Percentiles rank a stretch among this genome's conserved stretches.
These are phyloP conservation scores for Drosophila recens DNA, from an alignment of 2,888 invertebrate species.

Conservation along the genomic window DNA sequence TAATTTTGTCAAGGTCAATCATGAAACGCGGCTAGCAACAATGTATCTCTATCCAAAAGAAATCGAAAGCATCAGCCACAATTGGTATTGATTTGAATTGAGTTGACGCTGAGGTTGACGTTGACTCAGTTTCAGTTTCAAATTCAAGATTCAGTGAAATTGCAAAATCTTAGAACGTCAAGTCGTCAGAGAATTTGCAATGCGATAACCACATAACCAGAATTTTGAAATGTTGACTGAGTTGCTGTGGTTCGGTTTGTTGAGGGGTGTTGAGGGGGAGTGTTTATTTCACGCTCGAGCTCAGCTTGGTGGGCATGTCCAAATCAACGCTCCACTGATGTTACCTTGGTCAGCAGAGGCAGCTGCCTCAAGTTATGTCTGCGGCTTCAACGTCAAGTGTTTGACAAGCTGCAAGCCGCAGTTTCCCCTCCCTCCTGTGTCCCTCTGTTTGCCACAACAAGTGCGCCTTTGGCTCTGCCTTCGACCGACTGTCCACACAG, in stretches of 20 bases:
- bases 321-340: conserved; percentile 55
- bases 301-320: conserved; percentile 40
- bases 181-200: conserved; percentile 20
- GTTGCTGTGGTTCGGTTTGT: background rate
- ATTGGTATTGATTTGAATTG: conserved; percentile 23
- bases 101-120: conserved; percentile 2
- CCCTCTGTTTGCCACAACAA: conserved; percentile 33
- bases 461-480: conserved; percentile 30
- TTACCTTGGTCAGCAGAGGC: conserved; percentile 61
- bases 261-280: background rate
- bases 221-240: conserved; percentile 48
- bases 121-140: conserved; percentile 23
- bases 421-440: background rate
- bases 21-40: conserved; percentile 23
- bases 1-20: conserved; percentile 41
- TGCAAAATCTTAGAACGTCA: conserved; percentile 50
- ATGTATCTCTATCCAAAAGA: background rate
- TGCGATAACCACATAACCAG: conserved; percentile 53
- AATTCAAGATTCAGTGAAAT: conserved; percentile 35
- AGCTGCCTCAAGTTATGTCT: conserved; percentile 35
- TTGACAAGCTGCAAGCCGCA: conserved; percentile 60
- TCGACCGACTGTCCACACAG: conserved; percentile 23
- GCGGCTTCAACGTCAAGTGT: conserved; percentile 59
- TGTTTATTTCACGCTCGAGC: conserved; percentile 44
- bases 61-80: conserved; percentile 45